Evolutionary conservation across 2,888 invertebrate genomes (phyloP).

Genomic region (Tridacna crocea): DNA sequence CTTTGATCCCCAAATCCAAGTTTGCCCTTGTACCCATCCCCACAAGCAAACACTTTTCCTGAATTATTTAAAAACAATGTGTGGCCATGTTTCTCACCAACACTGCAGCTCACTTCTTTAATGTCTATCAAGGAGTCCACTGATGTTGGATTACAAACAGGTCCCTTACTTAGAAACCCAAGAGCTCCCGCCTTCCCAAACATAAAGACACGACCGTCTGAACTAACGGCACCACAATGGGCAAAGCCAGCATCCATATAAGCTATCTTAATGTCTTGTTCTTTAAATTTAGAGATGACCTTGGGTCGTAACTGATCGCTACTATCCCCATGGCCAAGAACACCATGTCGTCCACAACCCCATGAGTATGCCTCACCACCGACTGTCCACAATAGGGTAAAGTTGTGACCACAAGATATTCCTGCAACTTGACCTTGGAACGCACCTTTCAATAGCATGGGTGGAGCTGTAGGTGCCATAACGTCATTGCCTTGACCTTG

Average conservation of each 20-base stretch:
- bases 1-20: slow-evolving; percentile 70
- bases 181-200: slow-evolving; percentile 70
- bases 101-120: slow-evolving; percentile 70
- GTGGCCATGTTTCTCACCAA: slow-evolving; percentile 76
- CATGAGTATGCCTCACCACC: slow-evolving; percentile 69
- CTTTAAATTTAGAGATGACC: slow-evolving; percentile 44
- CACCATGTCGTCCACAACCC: slow-evolving; percentile 72
- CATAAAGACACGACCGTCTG: slow-evolving; percentile 65
- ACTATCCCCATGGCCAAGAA: slow-evolving; percentile 68
- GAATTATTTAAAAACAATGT: slow-evolving; percentile 63
- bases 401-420: slow-evolving; percentile 73
- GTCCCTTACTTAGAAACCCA: slow-evolving; percentile 49
- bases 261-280: slow-evolving; percentile 33
- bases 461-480: slow-evolving; percentile 20
- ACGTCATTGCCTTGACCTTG: slow-evolving; percentile 39
- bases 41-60: slow-evolving; percentile 68
- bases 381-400: slow-evolving; percentile 69
- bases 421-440: slow-evolving; percentile 56
- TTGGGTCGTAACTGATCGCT: slow-evolving; percentile 55
- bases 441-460: slow-evolving; percentile 44
- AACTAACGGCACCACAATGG: slow-evolving; percentile 68
- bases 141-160: slow-evolving; percentile 34
- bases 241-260: slow-evolving; percentile 69
- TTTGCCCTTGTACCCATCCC: slow-evolving; percentile 76
- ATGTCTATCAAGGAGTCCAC: slow-evolving; percentile 45